Evolutionary conservation across 2,888 invertebrate genomes (phyloP), one percentile per base, ranked within the genome.

Genomic region (Eulithis testata): DNA sequence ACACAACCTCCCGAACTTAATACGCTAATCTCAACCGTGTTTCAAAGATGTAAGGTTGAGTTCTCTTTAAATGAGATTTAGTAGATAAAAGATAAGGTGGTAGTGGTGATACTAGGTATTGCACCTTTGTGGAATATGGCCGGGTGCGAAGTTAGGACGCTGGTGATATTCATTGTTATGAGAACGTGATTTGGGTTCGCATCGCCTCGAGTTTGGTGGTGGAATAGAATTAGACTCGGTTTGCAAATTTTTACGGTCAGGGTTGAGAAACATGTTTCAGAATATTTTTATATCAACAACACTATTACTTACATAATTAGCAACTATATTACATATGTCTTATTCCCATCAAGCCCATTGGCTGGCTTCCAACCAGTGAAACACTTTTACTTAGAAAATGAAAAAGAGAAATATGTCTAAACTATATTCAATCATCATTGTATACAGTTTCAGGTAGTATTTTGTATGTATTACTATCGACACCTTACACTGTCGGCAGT

Each of bases 51-150:
- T 56, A 69, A 56, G 50, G 68, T 65, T 63, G 3, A 44, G 8
- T 44, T 65, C 65, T 71, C 4, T 6, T n/a, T 4, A 53, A 12
- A 5, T 12, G 7, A 2, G 0, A 9, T n/a, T 47, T 7, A 21
- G 11, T 12, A 60, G 50, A 43, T 56, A 31, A 44, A 47, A 55
- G 14, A 51, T 31, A 40, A 58, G 7, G 14, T 27, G 11, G 21
- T 59, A 45, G 40, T 14, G 54, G 40, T 31, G 54, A 37, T 54
- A 60, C 61, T 60, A 72, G 72, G 71, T 73, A 77, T 79, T 72
- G 74, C 74, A 76, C 76, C 78, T 80, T 81, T 80, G 76, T 76
- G 75, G 66, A 75, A 73, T 68, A 70, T 66, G 76, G 78, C 74
- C 66, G 71, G 75, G 81, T 67, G 73, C 71, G 69, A 76, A 76